phyloP scores from a whole-genome alignment of 2,113 vertebrate genomes.

The Dipodomys stephensi region DNA sequence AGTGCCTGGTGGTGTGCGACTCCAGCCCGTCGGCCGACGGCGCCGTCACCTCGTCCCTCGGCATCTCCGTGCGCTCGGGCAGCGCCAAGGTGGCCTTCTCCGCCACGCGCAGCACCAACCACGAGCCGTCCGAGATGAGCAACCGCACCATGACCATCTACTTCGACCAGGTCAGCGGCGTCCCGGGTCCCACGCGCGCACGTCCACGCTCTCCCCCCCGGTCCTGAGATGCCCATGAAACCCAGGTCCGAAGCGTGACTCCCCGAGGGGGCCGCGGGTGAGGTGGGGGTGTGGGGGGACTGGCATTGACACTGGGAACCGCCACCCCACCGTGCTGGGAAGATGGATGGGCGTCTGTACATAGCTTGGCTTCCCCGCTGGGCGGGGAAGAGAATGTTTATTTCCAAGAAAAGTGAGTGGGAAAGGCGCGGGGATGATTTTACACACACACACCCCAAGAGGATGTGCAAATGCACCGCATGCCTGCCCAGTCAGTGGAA shows the following conservation, averaged over 20 bases:
- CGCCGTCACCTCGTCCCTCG: conserved; percentile 96
- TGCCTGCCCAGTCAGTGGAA: too few species aligned
- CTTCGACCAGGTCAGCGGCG: conserved; percentile 96
- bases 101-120: conserved; percentile 96
- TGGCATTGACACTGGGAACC: too few species aligned
- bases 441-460: background rate
- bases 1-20: conserved; percentile 98
- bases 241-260: too few species aligned
- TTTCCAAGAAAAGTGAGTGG: background rate
- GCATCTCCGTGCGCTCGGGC: conserved; percentile 97
- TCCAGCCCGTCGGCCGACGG: conserved; percentile 98
- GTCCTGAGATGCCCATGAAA: too few species aligned
- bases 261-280: too few species aligned
- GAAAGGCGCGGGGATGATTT: too few species aligned
- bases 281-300: too few species aligned
- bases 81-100: conserved; percentile 99
- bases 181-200: background rate
- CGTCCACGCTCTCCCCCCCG: too few species aligned
- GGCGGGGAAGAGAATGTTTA: background rate
- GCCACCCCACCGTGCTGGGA: too few species aligned
- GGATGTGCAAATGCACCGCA: too few species aligned
- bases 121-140: conserved; percentile 98
- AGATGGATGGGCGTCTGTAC: too few species aligned
- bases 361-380: background rate
- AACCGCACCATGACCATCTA: conserved; percentile 99